These are phyloP conservation scores for Limonius californicus DNA, from an alignment of 1,140 invertebrate species.

Conservation along the genomic window DNA sequence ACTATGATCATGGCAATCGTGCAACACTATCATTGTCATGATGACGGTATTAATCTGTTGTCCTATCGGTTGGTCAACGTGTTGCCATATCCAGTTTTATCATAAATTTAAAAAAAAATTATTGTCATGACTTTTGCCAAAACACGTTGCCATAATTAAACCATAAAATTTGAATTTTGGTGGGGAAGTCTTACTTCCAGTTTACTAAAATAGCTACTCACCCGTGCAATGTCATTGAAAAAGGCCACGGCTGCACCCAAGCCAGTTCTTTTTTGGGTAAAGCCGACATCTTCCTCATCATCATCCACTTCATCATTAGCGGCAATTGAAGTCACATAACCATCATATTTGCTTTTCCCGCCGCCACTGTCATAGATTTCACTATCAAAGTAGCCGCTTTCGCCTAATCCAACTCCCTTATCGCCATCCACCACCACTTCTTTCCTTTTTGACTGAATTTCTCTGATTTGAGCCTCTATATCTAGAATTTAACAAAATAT, in stretches of 20 bases:
- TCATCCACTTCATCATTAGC: conserved; percentile 87
- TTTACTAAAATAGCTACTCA: conserved; percentile 48
- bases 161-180: background rate
- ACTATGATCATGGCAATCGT: too few species aligned
- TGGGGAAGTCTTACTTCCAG: background rate
- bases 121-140: too few species aligned
- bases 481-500: conserved; percentile 54
- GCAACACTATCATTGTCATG: too few species aligned
- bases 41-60: too few species aligned
- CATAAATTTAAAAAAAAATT: too few species aligned
- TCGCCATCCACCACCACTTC: conserved; percentile 59
- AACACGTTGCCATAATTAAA: too few species aligned
- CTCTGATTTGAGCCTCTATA: conserved; percentile 89
- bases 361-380: conserved; percentile 82
- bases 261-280: conserved; percentile 65
- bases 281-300: conserved; percentile 81
- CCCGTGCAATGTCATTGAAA: conserved; percentile 85
- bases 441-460: conserved; percentile 85
- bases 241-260: conserved; percentile 85
- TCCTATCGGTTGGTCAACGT: too few species aligned
- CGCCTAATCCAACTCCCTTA: conserved; percentile 80
- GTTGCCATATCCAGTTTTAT: too few species aligned
- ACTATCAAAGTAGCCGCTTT: conserved; percentile 85
- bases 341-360: conserved; percentile 80
- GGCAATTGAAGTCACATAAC: conserved; percentile 94